Evolutionary conservation across 2,113 vertebrate species (phyloP).

Genomic region (Malurus melanocephalus): DNA sequence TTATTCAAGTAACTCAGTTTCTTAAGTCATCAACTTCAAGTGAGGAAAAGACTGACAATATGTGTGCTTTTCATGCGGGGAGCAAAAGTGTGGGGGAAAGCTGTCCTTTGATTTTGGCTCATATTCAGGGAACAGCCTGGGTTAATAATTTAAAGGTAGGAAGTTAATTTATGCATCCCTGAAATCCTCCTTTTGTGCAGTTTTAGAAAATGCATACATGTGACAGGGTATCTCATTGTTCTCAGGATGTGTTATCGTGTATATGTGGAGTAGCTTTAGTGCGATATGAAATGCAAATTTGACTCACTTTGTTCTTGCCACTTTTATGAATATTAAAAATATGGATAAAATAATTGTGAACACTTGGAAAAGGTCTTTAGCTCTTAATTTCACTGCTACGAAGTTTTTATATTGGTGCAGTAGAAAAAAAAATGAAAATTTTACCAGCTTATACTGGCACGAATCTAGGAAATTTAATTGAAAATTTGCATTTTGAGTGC

Average conservation of each 20-base stretch:
- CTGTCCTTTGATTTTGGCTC: conserved; percentile 37
- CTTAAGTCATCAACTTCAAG: neutral
- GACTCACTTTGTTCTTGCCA: conserved; percentile 63
- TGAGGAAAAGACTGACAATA: neutral
- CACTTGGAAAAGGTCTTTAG: conserved; percentile 53
- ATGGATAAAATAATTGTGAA: conserved; percentile 64
- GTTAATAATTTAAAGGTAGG: conserved; percentile 65
- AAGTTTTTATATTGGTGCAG: conserved; percentile 25
- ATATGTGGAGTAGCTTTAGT: conserved; percentile 57
- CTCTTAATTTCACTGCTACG: conserved; percentile 41
- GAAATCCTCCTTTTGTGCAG: conserved; percentile 59
- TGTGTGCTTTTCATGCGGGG: neutral
- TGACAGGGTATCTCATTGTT: conserved; percentile 66
- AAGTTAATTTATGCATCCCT: conserved; percentile 62
- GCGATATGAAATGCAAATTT: conserved; percentile 64
- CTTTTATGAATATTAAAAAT: conserved; percentile 71
- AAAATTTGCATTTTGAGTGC: conserved; percentile 53
- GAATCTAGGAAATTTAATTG: conserved; percentile 33
- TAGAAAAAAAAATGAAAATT: conserved; percentile 27
- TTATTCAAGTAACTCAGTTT: neutral
- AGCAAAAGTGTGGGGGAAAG: neutral
- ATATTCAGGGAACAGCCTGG: conserved; percentile 37
- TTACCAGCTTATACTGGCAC: conserved; percentile 19
- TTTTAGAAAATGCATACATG: conserved; percentile 54
- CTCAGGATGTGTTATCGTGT: conserved; percentile 51